Evolutionary conservation across 2,797 vertebrate genomes (phyloP).

Genomic region (Eulemur rubriventer): DNA sequence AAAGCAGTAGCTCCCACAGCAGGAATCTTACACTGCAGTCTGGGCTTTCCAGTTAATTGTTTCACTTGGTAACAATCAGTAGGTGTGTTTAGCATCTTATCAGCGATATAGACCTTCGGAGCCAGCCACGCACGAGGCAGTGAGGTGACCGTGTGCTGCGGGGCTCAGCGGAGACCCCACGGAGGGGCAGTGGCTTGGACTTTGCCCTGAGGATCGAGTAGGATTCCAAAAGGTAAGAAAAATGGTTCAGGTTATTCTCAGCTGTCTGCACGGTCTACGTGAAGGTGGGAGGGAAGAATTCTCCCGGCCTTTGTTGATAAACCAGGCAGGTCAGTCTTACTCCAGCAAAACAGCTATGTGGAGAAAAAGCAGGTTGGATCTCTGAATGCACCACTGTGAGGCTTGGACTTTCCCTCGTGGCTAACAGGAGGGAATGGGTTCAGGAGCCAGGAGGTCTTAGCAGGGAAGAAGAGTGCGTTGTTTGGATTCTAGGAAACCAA

Average conservation of each 20-base stretch:
- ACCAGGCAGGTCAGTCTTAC: not conserved
- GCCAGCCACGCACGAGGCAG: accelerated
- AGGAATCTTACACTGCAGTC: not conserved
- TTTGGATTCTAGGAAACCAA: not conserved
- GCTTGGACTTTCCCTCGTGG: not conserved
- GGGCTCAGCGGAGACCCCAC: accelerated
- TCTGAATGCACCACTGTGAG: not conserved
- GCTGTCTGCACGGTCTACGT: not conserved
- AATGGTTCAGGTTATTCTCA: not conserved
- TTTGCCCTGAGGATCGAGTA: not conserved
- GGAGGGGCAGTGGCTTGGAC: not conserved
- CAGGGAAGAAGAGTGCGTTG: not conserved
- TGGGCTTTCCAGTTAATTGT: accelerated
- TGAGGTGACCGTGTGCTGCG: accelerated
- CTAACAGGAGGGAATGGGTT: not conserved
- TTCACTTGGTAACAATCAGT: not conserved
- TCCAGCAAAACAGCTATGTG: not conserved
- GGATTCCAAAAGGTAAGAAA: not conserved
- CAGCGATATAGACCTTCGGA: accelerated
- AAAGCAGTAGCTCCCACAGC: accelerated
- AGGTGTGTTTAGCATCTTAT: accelerated
- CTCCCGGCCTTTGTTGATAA: not conserved
- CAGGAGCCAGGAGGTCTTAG: not conserved
- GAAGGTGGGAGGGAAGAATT: not conserved
- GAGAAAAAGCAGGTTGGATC: not conserved